Evolutionary conservation across 2,888 invertebrate species (phyloP), one percentile per base, ranked within the genome.

Genomic region (Chrysopilus asiliformis): DNA sequence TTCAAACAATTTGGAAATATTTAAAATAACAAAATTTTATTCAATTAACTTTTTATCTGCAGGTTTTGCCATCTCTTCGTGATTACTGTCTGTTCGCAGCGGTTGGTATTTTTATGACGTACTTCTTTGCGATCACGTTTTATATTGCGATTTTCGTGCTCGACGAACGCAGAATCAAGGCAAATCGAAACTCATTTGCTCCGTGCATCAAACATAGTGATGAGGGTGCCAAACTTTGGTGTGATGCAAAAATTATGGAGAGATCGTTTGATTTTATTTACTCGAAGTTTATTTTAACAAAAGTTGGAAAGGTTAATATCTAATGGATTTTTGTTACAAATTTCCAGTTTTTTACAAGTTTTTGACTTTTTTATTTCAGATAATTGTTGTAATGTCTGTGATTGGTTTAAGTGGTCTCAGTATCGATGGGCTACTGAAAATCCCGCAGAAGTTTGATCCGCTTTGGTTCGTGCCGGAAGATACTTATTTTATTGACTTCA

Each of bases 61-160:
- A 7, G 47, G 77, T 83, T 49, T 63, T 87, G 41, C 86, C 86
- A 14, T 81, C 81, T 4, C 64, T 87, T 20, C 75, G 79, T 57
- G 83, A 85, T 0, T 86, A 83, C 56, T 86, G 87, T 56, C 68
- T 85, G 34, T 86, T 82, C 56, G 83, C 84, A 10, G 79, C 82
- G 6, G 59, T 76, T 2, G 81, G 83, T 14, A 79, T 86, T 2
- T 67, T 82, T 39, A 74, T 79, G 49, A 79, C 82, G 15, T 84
- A 77, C 56, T 60, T 79, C 37, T 78, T 76, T 51, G 79, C 81
- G 47, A 71, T 81, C 5, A 84, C 85, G n/a, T 81, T 84, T 57
- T 86, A 84, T 59, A 73, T 80, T 10, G 82, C 82, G 2, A 75
- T 79, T 44, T 76, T 86, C 49, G 72, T 78, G 1, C 55, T 85